Conservation (phyloP, 2,797 vertebrate species). For the Coendou prehensilis region DNA sequence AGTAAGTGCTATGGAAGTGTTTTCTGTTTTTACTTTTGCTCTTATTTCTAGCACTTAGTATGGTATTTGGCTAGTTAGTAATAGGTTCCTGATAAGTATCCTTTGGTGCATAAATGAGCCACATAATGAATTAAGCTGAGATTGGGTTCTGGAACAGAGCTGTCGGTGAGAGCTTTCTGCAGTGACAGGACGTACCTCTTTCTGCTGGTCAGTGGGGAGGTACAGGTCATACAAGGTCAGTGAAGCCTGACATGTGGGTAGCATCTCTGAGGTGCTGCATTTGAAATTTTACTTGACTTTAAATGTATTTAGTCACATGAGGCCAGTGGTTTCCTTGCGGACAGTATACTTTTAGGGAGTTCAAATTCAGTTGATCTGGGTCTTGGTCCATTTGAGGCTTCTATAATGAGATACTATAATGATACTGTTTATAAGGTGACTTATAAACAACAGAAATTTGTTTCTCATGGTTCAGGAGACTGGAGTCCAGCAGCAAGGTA, state of each 20-base stretch:
- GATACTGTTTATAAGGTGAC: too few relatives aligned
- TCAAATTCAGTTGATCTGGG: neutral
- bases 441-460: neutral
- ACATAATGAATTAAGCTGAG: too few relatives aligned
- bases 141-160: neutral
- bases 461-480: neutral
- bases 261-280: neutral
- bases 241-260: neutral
- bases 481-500: neutral
- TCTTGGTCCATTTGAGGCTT: neutral
- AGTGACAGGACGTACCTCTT: accelerated
- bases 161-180: neutral
- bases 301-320: neutral
- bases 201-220: too few relatives aligned
- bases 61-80: neutral
- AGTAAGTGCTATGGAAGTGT: neutral
- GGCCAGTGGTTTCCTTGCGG: neutral
- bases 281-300: neutral
- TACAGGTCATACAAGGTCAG: neutral
- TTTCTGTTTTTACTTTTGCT: neutral
- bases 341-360: neutral
- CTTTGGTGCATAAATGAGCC: neutral
- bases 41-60: neutral
- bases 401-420: neutral
- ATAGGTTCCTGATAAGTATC: neutral